Evolutionary conservation across 2,888 invertebrate species (phyloP).

Genomic region (Taenaris catops): DNA sequence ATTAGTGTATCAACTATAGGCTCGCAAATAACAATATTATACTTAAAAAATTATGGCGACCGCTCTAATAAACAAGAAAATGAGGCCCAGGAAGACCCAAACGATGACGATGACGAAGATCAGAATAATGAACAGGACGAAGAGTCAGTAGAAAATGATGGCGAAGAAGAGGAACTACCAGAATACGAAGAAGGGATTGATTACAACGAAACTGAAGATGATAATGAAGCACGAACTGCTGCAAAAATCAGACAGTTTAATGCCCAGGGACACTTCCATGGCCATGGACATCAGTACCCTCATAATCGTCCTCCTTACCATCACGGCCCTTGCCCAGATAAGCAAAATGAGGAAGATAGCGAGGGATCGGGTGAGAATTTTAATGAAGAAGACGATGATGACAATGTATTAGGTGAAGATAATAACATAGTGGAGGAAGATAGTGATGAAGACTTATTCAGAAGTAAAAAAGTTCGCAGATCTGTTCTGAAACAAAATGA

Average conservation of each 20-base stretch:
- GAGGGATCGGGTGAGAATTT: conserved; percentile 24
- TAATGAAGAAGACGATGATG: conserved; percentile 14
- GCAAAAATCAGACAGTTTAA: conserved; percentile 9
- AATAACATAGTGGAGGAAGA: conserved; percentile 21
- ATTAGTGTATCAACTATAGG: too few species aligned
- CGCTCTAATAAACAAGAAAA: conserved; percentile 11
- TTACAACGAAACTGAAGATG: conserved; percentile 1
- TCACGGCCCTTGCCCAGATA: conserved; percentile 11
- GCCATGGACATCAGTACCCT: conserved; percentile 16
- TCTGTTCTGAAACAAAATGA: conserved; percentile 7
- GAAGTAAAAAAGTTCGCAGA: conserved; percentile 14
- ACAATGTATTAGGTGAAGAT: conserved; percentile 12
- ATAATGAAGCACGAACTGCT: conserved; percentile 12
- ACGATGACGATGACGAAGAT: conserved; percentile 1
- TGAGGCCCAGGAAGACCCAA: conserved; percentile 3
- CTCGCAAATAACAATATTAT: too few species aligned
- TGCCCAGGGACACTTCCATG: conserved; percentile 12
- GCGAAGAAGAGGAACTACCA: conserved; percentile 12
- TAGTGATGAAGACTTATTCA: conserved; percentile 23
- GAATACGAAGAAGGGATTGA: conserved; percentile 25
- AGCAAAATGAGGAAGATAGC: conserved; percentile 20
- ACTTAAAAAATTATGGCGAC: too few species aligned
- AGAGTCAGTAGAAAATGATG: conserved; percentile 15
- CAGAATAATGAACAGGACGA: conserved; percentile 27
- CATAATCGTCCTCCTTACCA: conserved; percentile 5